Conservation (phyloP, 1,140 invertebrate genomes). For the Lepidurus arcticus region DNA sequence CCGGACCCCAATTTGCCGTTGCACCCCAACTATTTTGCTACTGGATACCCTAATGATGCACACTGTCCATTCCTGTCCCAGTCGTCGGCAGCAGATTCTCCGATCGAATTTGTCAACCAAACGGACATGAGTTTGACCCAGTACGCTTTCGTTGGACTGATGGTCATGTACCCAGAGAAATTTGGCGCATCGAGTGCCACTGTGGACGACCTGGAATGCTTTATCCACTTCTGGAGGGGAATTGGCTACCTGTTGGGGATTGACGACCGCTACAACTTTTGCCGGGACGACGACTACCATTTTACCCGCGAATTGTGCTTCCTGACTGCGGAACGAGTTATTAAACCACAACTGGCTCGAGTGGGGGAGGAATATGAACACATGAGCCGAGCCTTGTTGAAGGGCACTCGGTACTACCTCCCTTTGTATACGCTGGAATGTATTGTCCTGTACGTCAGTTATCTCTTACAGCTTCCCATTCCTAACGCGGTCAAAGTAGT, state of each 20-base stretch:
- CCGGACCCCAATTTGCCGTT: background rate
- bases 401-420: conserved; percentile 29
- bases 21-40: background rate
- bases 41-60: background rate
- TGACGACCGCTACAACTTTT: conserved; percentile 63
- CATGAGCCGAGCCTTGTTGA: conserved; percentile 31
- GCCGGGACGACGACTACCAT: conserved; percentile 29
- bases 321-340: conserved; percentile 16
- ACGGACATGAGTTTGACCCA: conserved; percentile 76
- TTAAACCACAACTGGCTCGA: conserved; percentile 25
- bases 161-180: conserved; percentile 57
- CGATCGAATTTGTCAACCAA: conserved; percentile 53
- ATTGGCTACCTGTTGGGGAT: conserved; percentile 74
- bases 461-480: background rate
- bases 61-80: conserved; percentile 11
- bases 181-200: conserved; percentile 55
- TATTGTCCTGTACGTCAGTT: conserved; percentile 24
- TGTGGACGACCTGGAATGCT: conserved; percentile 61
- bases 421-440: conserved; percentile 26
- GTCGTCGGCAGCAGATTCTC: conserved; percentile 31
- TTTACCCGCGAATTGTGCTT: conserved; percentile 29
- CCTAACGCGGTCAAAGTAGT: background rate
- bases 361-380: conserved; percentile 30
- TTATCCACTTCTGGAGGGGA: conserved; percentile 75
- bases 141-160: conserved; percentile 77